Evolutionary conservation across 1,140 invertebrate species (phyloP).

Genomic region (Hermetia illucens): DNA sequence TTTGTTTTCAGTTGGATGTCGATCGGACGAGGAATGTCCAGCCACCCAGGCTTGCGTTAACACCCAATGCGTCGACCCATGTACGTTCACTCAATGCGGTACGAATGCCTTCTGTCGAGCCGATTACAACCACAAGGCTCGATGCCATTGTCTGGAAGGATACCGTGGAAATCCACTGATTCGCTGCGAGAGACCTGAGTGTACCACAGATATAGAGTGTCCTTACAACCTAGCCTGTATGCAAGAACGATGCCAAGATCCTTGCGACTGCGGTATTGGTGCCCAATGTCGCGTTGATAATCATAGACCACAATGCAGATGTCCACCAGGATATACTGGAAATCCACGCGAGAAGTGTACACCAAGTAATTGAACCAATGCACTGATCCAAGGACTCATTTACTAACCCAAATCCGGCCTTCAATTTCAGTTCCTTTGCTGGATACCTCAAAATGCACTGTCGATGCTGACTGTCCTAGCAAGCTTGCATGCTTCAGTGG

Average conservation of each 20-base stretch:
- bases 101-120: slow-evolving; percentile 60
- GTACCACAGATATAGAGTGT: slow-evolving; percentile 55
- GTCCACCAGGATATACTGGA: slow-evolving; percentile 67
- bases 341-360: slow-evolving; percentile 56
- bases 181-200: slow-evolving; percentile 64
- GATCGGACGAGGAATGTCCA: slow-evolving; percentile 70
- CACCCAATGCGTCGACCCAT: slow-evolving; percentile 67
- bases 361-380: slow-evolving; percentile 32
- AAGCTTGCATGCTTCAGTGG: slow-evolving; percentile 70
- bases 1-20: slow-evolving; percentile 56
- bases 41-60: slow-evolving; percentile 71
- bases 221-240: slow-evolving; percentile 57
- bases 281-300: slow-evolving; percentile 63
- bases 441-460: slow-evolving; percentile 51
- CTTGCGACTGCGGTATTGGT: slow-evolving; percentile 55
- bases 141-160: slow-evolving; percentile 63
- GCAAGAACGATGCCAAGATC: slow-evolving; percentile 60
- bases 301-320: slow-evolving; percentile 63
- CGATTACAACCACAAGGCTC: slow-evolving; percentile 53
- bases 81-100: slow-evolving; percentile 67
- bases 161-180: slow-evolving; percentile 62
- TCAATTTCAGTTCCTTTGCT: slow-evolving; percentile 34
- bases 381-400: neutral
- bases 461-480: slow-evolving; percentile 71
- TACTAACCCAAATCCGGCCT: neutral